Percentiles rank a stretch among this genome's conserved stretches.
Conservation (phyloP, 2,113 vertebrate species). For the Clarias batrachus region DNA sequence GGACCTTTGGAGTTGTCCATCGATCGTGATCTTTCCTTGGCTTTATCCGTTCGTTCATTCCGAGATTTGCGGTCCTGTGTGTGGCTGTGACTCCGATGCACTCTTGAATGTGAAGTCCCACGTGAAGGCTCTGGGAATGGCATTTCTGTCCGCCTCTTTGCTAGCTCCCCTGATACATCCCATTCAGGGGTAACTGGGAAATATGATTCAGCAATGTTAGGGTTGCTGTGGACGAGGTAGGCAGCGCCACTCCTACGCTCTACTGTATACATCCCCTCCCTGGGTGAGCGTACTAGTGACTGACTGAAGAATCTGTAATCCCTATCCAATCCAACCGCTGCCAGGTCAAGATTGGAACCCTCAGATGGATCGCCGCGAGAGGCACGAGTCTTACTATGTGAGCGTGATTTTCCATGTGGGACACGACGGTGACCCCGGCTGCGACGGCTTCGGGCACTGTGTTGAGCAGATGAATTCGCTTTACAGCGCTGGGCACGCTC, state of each 20-base stretch:
- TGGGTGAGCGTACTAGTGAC: constrained; percentile 81
- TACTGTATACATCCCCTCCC: constrained; percentile 87
- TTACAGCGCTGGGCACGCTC: constrained; percentile 92
- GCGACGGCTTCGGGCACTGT: constrained; percentile 89
- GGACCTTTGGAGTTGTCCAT: constrained; percentile 98
- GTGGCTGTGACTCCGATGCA: constrained; percentile 97
- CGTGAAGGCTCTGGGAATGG: constrained; percentile 96
- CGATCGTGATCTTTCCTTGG: constrained; percentile 94
- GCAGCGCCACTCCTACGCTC: constrained; percentile 80
- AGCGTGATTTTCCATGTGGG: constrained; percentile 87
- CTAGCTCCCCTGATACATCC: constrained; percentile 95
- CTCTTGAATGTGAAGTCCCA: constrained; percentile 90
- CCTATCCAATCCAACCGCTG: constrained; percentile 69
- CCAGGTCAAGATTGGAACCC: constrained; percentile 83
- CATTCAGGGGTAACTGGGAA: constrained; percentile 95
- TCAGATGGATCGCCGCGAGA: constrained; percentile 88
- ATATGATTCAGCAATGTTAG: constrained; percentile 89
- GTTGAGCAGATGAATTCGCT: constrained; percentile 88
- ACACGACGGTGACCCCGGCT: constrained; percentile 88
- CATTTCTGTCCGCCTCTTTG: constrained; percentile 96
- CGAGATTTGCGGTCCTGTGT: constrained; percentile 95
- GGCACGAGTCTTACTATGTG: constrained; percentile 90
- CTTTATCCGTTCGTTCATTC: constrained; percentile 90
- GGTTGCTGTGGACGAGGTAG: constrained; percentile 89
- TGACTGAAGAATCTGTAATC: constrained; percentile 88